phyloP scores from a whole-genome alignment of 2,113 vertebrate species.

The Thinocorus orbignyianus region DNA sequence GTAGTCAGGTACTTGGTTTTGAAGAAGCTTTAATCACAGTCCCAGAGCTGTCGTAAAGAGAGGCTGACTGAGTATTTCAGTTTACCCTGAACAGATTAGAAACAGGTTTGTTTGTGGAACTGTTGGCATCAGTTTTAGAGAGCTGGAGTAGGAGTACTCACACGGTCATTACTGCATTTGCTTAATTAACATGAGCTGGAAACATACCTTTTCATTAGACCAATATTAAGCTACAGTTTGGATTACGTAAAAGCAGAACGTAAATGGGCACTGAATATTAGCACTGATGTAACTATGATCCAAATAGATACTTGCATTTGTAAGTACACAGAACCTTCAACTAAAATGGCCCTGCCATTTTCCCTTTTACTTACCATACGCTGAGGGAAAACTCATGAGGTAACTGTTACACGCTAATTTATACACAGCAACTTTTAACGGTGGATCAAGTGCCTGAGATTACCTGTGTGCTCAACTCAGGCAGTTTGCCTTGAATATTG shows the following conservation, averaged over 20 bases:
- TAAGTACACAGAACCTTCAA: neutral
- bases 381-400: neutral
- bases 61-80: neutral
- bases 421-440: neutral
- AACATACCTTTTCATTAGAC: neutral
- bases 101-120: neutral
- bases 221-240: neutral
- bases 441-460: neutral
- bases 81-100: neutral
- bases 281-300: neutral
- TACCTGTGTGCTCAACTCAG: neutral
- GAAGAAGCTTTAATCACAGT: neutral
- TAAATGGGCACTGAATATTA: neutral
- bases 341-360: neutral
- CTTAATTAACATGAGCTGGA: neutral
- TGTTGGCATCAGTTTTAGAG: neutral
- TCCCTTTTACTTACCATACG: neutral
- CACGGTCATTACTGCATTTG: neutral
- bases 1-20: neutral
- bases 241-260: neutral
- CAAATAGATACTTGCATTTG: neutral
- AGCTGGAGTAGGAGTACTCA: neutral
- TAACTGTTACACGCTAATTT: neutral
- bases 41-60: neutral
- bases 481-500: neutral